A percentile compares a stretch with the other conserved stretches of the same genome.
These are phyloP conservation scores for Scrobipalpa atriplicella DNA, from an alignment of 2,888 invertebrate genomes.

Conservation along the genomic window DNA sequence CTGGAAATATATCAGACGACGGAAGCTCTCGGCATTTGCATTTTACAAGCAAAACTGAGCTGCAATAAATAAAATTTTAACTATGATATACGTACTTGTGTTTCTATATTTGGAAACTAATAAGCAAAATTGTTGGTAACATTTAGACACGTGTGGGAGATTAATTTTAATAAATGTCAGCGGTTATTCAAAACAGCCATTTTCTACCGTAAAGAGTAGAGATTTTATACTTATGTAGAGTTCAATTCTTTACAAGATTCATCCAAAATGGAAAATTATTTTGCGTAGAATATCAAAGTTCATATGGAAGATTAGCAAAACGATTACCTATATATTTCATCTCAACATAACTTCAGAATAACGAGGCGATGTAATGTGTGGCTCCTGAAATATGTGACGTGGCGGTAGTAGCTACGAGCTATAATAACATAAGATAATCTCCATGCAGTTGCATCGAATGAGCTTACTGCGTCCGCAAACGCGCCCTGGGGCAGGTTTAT, in stretches of 20 bases:
- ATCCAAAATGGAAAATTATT: background rate
- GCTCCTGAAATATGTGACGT: conserved; percentile 34
- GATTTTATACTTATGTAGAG: no score
- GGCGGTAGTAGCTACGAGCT: conserved; percentile 34
- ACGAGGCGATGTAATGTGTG: conserved; percentile 25
- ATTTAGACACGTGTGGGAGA: background rate
- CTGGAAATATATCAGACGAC: conserved; percentile 71
- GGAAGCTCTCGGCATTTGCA: conserved; percentile 66
- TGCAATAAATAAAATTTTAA: conserved; percentile 27
- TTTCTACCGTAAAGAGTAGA: no score
- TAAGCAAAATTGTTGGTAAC: background rate
- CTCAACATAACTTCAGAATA: conserved; percentile 24
- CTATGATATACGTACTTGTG: background rate
- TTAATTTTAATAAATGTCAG: background rate
- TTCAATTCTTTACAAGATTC: no score
- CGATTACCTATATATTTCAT: conserved; percentile 25
- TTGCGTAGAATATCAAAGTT: background rate
- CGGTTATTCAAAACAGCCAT: background rate
- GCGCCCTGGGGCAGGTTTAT: conserved; percentile 65
- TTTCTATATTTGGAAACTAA: background rate
- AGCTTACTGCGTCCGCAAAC: conserved; percentile 53
- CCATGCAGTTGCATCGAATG: conserved; percentile 51
- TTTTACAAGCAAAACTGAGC: conserved; percentile 52
- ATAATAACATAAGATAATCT: conserved; percentile 52
- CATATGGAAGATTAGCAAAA: conserved; percentile 5